Evolutionary conservation across 2,113 vertebrate species (phyloP), one percentile per base, ranked within the genome.

Genomic region (Phyllopteryx taeniolatus): DNA sequence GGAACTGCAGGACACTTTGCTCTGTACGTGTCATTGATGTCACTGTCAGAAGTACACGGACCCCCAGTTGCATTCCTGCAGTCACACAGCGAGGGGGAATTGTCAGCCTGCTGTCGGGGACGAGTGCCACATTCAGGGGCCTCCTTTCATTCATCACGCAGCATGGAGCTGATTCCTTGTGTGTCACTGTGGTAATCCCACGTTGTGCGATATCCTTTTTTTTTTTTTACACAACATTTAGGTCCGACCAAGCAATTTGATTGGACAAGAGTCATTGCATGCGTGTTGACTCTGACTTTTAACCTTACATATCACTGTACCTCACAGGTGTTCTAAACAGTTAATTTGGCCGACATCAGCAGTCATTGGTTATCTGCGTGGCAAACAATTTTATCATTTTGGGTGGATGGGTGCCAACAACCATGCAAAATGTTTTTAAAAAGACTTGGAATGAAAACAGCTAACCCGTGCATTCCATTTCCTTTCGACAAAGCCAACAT

Each of bases 51-150:
- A 76, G 67, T 76, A 77, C 76, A 73, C 78, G 76, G 74, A 69
- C 76, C 85, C 75, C 59, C 35, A 1, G 17, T 19, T 62, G 83
- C 77, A 82, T 72, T 65, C 59, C 74, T 75, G 67, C 67, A 72
- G 64, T 82, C 47, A 46, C 76, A 53, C 74, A 47, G 81, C 35
- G 64, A 85, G 83, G 80, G 78, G 81, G 85, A 90, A 87, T 78
- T 79, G 79, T 71, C 70, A 76, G 64, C 46, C 83, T 43, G 76
- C 85, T 69, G 81, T 79, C 83, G 79, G 73, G 78, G 75, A 82
- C 72, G 70, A 81, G 70, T 70, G 76, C 49, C 73, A 70, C 72
- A 46, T 72, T 59, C 56, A 54, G 74, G 56, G 82, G 54, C 66
- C 71, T n/a, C 69, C 43, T 75, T 65, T 47, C 13, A 15, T 73